Evolutionary conservation across 37 sponge, comb jelly and placozoan species (phyloP).

Genomic region (Ianthella basta): DNA sequence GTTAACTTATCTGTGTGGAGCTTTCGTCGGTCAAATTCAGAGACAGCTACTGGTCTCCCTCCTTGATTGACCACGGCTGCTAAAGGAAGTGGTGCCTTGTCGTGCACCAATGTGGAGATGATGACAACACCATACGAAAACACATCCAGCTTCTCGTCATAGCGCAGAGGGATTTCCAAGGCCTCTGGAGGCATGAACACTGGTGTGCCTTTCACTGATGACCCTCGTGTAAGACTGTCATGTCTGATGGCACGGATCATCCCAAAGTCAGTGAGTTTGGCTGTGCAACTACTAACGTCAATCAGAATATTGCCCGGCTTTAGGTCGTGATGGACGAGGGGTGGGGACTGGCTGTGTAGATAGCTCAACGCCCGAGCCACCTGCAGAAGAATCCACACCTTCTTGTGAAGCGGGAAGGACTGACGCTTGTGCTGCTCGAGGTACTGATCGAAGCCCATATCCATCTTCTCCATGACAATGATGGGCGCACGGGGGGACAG

Average conservation of each 20-base stretch:
- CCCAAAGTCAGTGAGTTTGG: slow-evolving; percentile 27
- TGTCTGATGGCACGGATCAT: not conserved
- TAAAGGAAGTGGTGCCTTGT: not conserved
- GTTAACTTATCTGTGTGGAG: not conserved
- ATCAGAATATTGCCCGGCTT: not conserved
- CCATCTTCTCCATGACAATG: slow-evolving; percentile 31
- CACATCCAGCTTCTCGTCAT: slow-evolving; percentile 1
- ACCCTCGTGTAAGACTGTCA: not conserved
- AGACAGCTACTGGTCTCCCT: not conserved
- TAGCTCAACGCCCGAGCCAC: not conserved
- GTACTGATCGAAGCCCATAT: not conserved
- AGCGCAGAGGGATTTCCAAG: not conserved
- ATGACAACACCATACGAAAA: slow-evolving; percentile 11
- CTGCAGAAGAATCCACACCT: not conserved
- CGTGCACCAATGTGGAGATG: slow-evolving; percentile 1
- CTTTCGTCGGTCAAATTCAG: not conserved
- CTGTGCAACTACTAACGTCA: not conserved
- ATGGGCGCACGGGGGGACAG: not conserved
- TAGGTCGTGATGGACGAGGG: slow-evolving; percentile 21
- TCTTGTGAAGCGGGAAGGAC: not conserved
- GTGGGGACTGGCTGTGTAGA: not conserved
- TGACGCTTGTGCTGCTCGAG: not conserved
- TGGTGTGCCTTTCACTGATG: not conserved
- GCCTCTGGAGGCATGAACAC: slow-evolving; percentile 28
- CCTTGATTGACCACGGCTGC: not conserved